These are phyloP conservation scores for Rosalia funebris DNA, from an alignment of 2,888 invertebrate species.

Conservation along the genomic window DNA sequence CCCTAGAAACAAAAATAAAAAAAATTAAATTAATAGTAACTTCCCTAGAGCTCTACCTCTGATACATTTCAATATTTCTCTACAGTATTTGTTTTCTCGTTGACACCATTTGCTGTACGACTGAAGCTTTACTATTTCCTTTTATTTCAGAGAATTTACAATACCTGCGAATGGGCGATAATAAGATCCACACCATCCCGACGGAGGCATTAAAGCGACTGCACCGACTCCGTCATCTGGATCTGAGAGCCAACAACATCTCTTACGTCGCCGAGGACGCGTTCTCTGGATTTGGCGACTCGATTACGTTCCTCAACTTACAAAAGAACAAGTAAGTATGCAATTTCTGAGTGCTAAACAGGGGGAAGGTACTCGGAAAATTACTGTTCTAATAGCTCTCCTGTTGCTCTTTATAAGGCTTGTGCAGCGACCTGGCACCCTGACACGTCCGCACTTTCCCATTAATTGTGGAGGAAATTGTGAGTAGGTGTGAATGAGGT, in stretches of 20 bases:
- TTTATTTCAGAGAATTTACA: slow-evolving; percentile 82
- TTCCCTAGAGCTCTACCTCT: too few species aligned
- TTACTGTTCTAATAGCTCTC: slow-evolving; percentile 4
- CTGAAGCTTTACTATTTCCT: slow-evolving; percentile 2
- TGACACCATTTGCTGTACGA: too few species aligned
- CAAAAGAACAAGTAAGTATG: slow-evolving; percentile 88
- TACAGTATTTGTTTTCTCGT: too few species aligned
- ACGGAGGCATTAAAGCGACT: slow-evolving; percentile 84
- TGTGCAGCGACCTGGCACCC: background rate
- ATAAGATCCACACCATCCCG: slow-evolving; percentile 86
- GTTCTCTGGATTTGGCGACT: slow-evolving; percentile 88
- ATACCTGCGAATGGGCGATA: slow-evolving; percentile 88
- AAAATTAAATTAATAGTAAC: too few species aligned
- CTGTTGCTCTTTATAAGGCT: slow-evolving; percentile 5
- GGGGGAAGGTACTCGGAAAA: background rate
- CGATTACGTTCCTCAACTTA: slow-evolving; percentile 90
- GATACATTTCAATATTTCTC: too few species aligned
- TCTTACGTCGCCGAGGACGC: slow-evolving; percentile 85
- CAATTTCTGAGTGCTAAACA: too few species aligned
- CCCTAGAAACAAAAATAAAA: too few species aligned
- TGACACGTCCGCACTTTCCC: background rate
- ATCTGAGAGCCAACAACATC: slow-evolving; percentile 89
- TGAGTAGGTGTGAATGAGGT: too few species aligned
- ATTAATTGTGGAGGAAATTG: background rate
- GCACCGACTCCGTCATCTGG: slow-evolving; percentile 87